These are phyloP conservation scores for Phyllopteryx taeniolatus DNA, from an alignment of 2,113 vertebrate genomes.

Conservation along the genomic window DNA sequence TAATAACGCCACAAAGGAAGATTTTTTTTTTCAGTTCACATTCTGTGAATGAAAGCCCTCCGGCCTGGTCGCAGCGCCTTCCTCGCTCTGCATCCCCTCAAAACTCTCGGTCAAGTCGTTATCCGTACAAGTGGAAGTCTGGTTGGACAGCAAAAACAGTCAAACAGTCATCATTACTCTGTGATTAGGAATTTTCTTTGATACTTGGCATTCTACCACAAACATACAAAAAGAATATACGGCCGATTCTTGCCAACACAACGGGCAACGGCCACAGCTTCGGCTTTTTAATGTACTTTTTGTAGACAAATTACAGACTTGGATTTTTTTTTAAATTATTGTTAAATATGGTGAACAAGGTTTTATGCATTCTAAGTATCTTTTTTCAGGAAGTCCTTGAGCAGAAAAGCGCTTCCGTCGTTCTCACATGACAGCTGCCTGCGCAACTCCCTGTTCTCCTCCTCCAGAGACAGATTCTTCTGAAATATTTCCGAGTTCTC, in stretches of 20 bases:
- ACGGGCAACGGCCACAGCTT: no score
- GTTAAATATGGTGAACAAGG: no score
- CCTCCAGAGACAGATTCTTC: background rate
- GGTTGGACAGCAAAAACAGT: background rate
- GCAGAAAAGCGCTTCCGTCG: background rate
- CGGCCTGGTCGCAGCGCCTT: background rate
- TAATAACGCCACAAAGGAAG: background rate
- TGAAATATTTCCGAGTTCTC: background rate
- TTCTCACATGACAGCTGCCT: background rate
- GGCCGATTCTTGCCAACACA: no score
- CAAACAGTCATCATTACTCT: background rate
- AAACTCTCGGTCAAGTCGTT: background rate
- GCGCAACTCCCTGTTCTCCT: background rate
- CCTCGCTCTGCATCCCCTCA: constrained; percentile 1
- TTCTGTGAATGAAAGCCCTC: background rate
- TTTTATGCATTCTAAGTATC: background rate
- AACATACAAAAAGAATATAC: no score
- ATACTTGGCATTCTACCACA: background rate
- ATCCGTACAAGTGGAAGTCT: background rate
- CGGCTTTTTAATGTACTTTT: no score
- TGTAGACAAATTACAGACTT: background rate
- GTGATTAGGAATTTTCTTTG: background rate
- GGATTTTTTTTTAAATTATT: background rate
- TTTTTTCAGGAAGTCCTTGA: background rate
- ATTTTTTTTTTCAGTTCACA: background rate